phyloP scores from a whole-genome alignment of 1,140 invertebrate genomes.

The Drosophila rhopaloa region DNA sequence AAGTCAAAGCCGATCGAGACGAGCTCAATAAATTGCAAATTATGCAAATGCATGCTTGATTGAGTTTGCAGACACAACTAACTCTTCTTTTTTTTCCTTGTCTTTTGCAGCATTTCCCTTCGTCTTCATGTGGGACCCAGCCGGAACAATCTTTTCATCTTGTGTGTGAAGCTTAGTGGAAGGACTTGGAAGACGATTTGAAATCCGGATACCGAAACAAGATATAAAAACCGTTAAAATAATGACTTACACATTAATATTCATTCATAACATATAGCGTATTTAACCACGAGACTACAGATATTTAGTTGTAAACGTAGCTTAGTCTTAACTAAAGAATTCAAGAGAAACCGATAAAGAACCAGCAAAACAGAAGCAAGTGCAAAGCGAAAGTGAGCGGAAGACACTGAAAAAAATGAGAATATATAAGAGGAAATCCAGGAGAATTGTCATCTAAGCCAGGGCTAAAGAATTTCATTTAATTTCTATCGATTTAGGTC shows the following conservation, averaged over 20 bases:
- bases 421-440: conserved; percentile 40
- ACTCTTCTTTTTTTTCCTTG: conserved; percentile 9
- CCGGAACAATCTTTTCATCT: conserved; percentile 25
- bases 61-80: conserved; percentile 38
- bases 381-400: conserved; percentile 24
- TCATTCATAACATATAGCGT: conserved; percentile 82
- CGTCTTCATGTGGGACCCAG: conserved; percentile 23
- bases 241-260: conserved; percentile 58
- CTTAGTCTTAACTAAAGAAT: conserved; percentile 63
- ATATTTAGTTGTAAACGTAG: conserved; percentile 82
- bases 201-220: conserved; percentile 20
- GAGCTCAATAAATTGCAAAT: conserved; percentile 41
- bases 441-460: conserved; percentile 35
- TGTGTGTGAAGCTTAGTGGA: conserved; percentile 3
- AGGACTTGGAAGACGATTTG: conserved; percentile 7
- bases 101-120: conserved; percentile 24
- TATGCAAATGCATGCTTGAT: conserved; percentile 46
- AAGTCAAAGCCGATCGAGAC: conserved; percentile 25
- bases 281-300: conserved; percentile 83
- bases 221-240: conserved; percentile 39
- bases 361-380: conserved; percentile 26
- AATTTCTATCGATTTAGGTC: conserved; percentile 25
- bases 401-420: conserved; percentile 16
- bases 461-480: conserved; percentile 53
- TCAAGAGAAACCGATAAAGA: conserved; percentile 40